Evolutionary conservation across 2,888 invertebrate genomes (phyloP).

Genomic region (Trichogramma dendrolimi): DNA sequence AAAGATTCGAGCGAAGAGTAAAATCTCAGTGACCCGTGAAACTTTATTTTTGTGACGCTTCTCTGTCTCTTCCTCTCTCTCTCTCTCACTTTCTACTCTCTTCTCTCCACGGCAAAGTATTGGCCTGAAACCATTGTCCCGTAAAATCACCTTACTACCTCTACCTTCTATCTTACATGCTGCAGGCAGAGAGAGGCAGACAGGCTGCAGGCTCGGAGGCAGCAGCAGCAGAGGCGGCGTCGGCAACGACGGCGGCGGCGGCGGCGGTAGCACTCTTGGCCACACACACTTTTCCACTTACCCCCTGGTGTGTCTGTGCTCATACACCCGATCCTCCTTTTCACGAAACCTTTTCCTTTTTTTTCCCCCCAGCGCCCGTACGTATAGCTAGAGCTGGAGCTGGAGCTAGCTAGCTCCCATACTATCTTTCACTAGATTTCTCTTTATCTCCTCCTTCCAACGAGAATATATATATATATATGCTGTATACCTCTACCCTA

Average conservation of each 20-base stretch:
- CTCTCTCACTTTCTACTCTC: too few relatives aligned
- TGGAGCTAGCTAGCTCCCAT: not conserved
- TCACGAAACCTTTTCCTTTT: slow-evolving; percentile 1
- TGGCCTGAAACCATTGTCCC: slow-evolving; percentile 37
- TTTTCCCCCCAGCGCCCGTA: not conserved
- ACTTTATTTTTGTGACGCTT: slow-evolving; percentile 33
- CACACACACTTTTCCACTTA: slow-evolving; percentile 9
- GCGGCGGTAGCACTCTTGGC: too few relatives aligned
- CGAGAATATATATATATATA: too few relatives aligned
- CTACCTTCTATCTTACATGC: slow-evolving; percentile 33
- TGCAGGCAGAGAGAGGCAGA: slow-evolving; percentile 26
- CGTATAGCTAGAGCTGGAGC: not conserved
- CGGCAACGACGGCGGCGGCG: too few relatives aligned
- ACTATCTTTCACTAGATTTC: slow-evolving; percentile 9
- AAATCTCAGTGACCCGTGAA: slow-evolving; percentile 35
- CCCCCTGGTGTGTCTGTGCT: not conserved
- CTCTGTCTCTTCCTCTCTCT: not conserved
- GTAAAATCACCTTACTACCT: slow-evolving; percentile 39
- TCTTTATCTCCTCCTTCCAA: slow-evolving; percentile 13
- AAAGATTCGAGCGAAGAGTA: not conserved
- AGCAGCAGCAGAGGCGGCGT: too few relatives aligned
- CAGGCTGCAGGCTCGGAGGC: too few relatives aligned
- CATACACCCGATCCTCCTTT: not conserved
- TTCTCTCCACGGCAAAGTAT: slow-evolving; percentile 7
- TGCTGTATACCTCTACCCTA: too few relatives aligned